Base-by-base conservation (phyloP, 2,888 invertebrate species). In the Gastracanthus pulcherrimus region DNA sequence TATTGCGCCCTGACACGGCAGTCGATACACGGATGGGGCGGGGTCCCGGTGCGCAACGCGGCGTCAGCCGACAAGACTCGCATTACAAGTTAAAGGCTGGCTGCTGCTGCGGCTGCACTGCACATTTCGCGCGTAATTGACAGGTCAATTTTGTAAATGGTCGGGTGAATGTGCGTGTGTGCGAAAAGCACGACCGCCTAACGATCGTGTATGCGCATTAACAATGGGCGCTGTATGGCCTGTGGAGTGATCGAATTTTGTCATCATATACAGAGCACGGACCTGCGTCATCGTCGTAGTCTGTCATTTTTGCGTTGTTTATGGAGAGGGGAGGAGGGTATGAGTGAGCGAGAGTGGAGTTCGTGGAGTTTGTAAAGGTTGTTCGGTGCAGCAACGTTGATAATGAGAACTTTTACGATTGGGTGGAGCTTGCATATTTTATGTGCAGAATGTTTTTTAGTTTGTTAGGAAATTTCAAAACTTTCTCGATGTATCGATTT, bases 21-120 rank as follows among this genome's bases (percentile, higher is more conserved):
- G 85, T 86, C 87, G 88, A 88, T 88, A 88, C 87, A 87, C 85
- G 87, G 83, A 86, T 88, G 78, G 85, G 85, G 85, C 84, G 86
- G 86, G 84, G 84, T 85, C 84, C 72, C 82, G 48, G 84, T 80
- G 31, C 29, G n/a, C 83, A 81, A n/a, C 83, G 83, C 84, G 84
- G 41, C 75, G 70, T 69, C 34, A 58, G 38, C 41, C 62, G 48
- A 75, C 78, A 58, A 75, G 82, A 70, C 82, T 64, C 64, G 75
- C 78, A 78, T 82, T 75, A 75, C 82, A 82, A 75, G 70, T 78
- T 75, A 70, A 82, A 70, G 78, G 66, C 51, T 23, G 34, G 9
- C 13, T 23, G 29, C 60, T 6, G 34, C 29, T 3, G 29, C 16
- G 29, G 29, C 38, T 16, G n/a, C 38, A 26, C 75, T 9, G n/a